Base-by-base conservation (phyloP, 1,140 invertebrate genomes). In the Trachelipus rathkii region DNA sequence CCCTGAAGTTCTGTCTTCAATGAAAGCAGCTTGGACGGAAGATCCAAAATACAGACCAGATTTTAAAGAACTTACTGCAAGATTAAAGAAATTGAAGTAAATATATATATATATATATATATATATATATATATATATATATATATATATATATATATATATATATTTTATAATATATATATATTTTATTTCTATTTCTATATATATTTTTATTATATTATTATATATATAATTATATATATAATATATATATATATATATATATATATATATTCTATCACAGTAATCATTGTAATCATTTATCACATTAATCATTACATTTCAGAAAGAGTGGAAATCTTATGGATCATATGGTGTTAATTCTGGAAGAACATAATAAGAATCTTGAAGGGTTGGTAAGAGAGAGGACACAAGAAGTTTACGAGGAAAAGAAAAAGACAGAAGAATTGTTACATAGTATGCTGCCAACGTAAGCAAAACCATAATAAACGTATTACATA, bases 331-430 rank as follows among this genome's bases (percentile, higher is more conserved):
- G 92, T 83, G 89, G 90, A 82, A 95, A 96, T 84, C 94, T 96
- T 79, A 95, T 96, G 92, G 95, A 97, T 84, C 92, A 95, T 87
- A 95, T 96, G 92, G 94, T 96, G 91, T 91, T 93, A 78, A 95
- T 95, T 91, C 94, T 97, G 93, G 95, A 95, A 84, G 95, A 94
- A 82, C 95, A 97, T 85, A 92, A 94, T 15, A 94, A 95, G 84
- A 94, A 96, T 87, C 90, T 97, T 85, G 95, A 97, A 86, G 94
- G 95, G 85, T 88, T 97, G 85, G 95, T 97, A 82, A 91, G 88
- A 82, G 93, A 95, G 86, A 88, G 95, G 82, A 97, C 95, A 53
- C 89, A 91, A 83, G 88, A 94, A 83, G 87, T 96, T 82, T 91
- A 90, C 83, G 95, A 96, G 86, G 95, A 97, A 84, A 96, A 97